Evolutionary conservation across 2,797 vertebrate species (phyloP).

Genomic region (Coregonus suidteri): DNA sequence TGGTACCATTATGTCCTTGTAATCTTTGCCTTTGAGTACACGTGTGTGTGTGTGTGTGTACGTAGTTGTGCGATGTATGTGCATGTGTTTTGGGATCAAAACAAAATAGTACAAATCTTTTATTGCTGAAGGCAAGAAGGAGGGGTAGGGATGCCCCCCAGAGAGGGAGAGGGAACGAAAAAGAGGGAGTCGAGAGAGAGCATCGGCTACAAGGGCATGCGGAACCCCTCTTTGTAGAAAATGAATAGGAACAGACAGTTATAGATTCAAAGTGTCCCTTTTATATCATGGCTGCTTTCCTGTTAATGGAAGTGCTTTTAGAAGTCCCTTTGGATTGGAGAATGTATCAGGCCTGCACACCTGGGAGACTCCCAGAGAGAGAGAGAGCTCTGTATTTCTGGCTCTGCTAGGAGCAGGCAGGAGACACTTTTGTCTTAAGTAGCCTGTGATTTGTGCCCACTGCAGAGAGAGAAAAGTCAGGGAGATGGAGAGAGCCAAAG

Average conservation of each 20-base stretch:
- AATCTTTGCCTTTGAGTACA: too few relatives aligned
- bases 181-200: constrained; percentile 22
- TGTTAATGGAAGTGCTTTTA: constrained; percentile 80
- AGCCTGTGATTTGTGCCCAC: constrained; percentile 72
- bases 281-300: constrained; percentile 67
- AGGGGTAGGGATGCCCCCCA: constrained; percentile 15
- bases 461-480: constrained; percentile 25
- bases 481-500: constrained; percentile 24
- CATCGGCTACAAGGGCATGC: constrained; percentile 43
- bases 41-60: too few relatives aligned
- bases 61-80: too few relatives aligned
- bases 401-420: constrained; percentile 20
- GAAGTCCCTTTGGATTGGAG: constrained; percentile 62
- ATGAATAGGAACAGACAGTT: constrained; percentile 64
- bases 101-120: too few relatives aligned
- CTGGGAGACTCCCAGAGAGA: constrained; percentile 57
- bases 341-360: constrained; percentile 70
- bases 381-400: constrained; percentile 62
- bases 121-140: neutral
- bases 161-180: constrained; percentile 16
- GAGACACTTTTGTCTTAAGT: constrained; percentile 75
- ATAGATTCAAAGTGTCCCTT: constrained; percentile 68
- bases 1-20: too few relatives aligned
- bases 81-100: too few relatives aligned
- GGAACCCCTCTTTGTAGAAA: constrained; percentile 70